A percentile compares a stretch with the other conserved stretches of the same genome.
Evolutionary conservation across 2,113 vertebrate species (phyloP).

Genomic region (Chinchilla lanigera): DNA sequence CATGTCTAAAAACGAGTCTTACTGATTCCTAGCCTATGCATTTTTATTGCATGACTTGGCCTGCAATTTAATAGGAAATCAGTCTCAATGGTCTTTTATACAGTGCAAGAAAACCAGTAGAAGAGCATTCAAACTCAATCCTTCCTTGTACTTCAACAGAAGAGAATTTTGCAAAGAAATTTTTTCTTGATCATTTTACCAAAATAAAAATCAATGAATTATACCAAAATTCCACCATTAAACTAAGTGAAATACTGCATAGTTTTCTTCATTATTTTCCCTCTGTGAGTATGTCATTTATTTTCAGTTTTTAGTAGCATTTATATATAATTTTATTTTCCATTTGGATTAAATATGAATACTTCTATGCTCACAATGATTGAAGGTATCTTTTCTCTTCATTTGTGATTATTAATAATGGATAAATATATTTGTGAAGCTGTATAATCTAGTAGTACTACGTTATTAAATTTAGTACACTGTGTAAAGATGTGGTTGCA

Average conservation of each 20-base stretch:
- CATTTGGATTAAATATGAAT: background rate
- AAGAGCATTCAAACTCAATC: background rate
- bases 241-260: background rate
- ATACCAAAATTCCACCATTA: background rate
- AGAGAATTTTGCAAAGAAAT: background rate
- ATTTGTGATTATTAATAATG: constrained; percentile 16
- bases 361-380: background rate
- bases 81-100: background rate
- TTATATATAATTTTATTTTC: constrained; percentile 5
- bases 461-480: background rate
- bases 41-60: background rate
- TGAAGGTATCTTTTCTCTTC: background rate
- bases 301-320: background rate
- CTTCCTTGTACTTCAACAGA: background rate
- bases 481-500: background rate
- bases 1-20: too few relatives aligned
- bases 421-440: background rate
- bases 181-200: background rate
- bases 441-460: background rate
- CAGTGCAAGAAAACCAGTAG: background rate
- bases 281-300: background rate
- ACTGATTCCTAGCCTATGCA: fast-evolving
- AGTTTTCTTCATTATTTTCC: background rate
- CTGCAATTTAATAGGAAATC: background rate
- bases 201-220: background rate